Percentiles rank a stretch among this genome's conserved stretches.
These are phyloP conservation scores for Wiebesia pumilae DNA, from an alignment of 1,140 invertebrate species.

Conservation along the genomic window DNA sequence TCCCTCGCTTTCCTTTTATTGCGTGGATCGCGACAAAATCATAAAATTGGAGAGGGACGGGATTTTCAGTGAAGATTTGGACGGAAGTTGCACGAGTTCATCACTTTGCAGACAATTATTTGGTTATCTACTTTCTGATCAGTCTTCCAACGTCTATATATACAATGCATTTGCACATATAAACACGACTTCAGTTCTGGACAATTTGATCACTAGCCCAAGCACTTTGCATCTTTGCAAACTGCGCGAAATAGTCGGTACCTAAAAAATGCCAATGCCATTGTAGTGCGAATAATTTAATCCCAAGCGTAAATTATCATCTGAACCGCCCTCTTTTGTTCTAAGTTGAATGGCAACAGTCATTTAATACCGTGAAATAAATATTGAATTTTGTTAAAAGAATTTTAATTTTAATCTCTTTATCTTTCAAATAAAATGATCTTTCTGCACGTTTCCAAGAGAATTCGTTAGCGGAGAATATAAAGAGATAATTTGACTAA, in stretches of 20 bases:
- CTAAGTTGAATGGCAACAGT: background rate
- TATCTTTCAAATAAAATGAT: background rate
- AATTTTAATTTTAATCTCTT: background rate
- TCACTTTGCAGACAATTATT: slow-evolving; percentile 1
- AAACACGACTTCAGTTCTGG: background rate
- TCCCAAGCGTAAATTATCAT: background rate
- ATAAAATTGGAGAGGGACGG: no score
- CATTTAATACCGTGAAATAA: background rate
- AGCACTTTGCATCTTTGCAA: background rate
- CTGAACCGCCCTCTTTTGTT: background rate
- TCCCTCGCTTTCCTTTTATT: no score
- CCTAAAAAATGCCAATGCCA: background rate
- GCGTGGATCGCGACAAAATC: no score
- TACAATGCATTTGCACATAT: background rate
- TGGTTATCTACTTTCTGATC: background rate
- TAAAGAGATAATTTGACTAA: slow-evolving; percentile 9
- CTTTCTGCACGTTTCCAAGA: background rate
- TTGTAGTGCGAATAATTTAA: background rate
- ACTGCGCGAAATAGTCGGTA: background rate
- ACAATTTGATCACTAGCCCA: background rate
- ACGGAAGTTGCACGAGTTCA: background rate
- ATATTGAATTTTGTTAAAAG: background rate
- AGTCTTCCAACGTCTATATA: no score
- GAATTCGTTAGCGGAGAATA: background rate
- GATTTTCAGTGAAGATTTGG: no score